Percentiles rank a stretch among this genome's conserved stretches.
phyloP scores from a whole-genome alignment of 1,140 invertebrate species.

The Eupristina koningsbergeri region DNA sequence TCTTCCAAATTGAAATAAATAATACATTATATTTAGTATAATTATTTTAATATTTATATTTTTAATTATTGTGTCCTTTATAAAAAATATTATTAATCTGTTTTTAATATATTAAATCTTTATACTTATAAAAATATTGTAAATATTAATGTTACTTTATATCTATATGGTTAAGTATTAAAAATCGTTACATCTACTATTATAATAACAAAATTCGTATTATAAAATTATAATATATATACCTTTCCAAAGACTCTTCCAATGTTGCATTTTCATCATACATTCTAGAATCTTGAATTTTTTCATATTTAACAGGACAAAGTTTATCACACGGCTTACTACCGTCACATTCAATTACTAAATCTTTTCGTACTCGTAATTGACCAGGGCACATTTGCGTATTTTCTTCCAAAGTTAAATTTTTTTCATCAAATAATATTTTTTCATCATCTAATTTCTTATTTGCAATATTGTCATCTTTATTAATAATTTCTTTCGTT shows the following conservation, averaged over 20 bases:
- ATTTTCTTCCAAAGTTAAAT: constrained; percentile 31
- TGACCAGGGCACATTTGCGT: constrained; percentile 55
- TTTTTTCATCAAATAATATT: not conserved
- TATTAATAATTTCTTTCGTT: constrained; percentile 37
- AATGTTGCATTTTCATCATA: constrained; percentile 70
- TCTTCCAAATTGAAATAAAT: no score
- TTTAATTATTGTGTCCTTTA: no score
- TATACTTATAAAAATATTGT: no score
- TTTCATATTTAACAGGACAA: constrained; percentile 66
- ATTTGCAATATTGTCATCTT: constrained; percentile 28
- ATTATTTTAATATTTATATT: no score
- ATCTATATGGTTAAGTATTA: no score
- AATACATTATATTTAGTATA: no score
- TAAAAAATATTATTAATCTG: no score
- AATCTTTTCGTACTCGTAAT: constrained; percentile 64
- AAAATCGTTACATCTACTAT: no score
- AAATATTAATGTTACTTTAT: no score
- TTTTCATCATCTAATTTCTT: constrained; percentile 39
- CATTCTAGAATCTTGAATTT: constrained; percentile 65
- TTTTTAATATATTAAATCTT: no score
- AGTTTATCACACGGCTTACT: constrained; percentile 61
- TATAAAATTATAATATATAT: not conserved
- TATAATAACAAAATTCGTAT: no score
- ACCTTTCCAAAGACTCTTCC: constrained; percentile 66
- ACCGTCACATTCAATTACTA: constrained; percentile 62